A percentile compares a stretch with the other conserved stretches of the same genome.
Evolutionary conservation across 2,797 vertebrate genomes (phyloP).

Genomic region (Cuculus canorus): DNA sequence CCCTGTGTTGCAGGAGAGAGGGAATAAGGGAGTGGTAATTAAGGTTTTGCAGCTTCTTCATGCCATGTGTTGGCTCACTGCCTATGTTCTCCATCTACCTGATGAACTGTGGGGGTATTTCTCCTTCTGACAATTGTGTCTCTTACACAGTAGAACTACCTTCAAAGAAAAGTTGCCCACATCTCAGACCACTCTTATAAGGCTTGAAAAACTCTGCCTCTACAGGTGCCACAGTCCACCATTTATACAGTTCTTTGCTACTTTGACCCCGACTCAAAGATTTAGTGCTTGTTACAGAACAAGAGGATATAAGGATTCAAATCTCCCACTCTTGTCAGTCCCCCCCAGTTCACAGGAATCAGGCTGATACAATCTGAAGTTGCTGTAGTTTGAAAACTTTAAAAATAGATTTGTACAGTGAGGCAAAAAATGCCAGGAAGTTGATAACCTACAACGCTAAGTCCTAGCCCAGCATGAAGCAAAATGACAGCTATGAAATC

Average conservation of each 20-base stretch:
- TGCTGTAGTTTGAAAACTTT: not conserved
- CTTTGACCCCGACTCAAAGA: not conserved
- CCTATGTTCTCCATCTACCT: not conserved
- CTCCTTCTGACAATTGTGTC: not conserved
- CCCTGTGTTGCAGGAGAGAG: not conserved
- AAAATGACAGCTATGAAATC: slow-evolving; percentile 29
- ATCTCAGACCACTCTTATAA: not conserved
- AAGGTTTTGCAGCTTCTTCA: not conserved
- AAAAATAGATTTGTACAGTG: not conserved
- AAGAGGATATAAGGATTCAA: not conserved
- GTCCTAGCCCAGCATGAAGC: not conserved
- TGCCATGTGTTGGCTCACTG: not conserved
- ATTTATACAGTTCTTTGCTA: not conserved
- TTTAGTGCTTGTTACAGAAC: not conserved
- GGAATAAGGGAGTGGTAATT: not conserved
- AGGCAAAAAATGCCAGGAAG: not conserved
- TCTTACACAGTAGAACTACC: not conserved
- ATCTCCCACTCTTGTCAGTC: not conserved
- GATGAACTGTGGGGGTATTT: not conserved
- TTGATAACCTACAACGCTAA: not conserved
- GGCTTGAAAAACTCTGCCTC: not conserved
- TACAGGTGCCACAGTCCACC: not conserved
- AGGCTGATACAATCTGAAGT: not conserved
- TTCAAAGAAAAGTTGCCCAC: not conserved
- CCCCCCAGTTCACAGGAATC: not conserved